A percentile compares a stretch with the other conserved stretches of the same genome.
These are phyloP conservation scores for Helogale parvula DNA, from an alignment of 2,113 vertebrate genomes.

Conservation along the genomic window DNA sequence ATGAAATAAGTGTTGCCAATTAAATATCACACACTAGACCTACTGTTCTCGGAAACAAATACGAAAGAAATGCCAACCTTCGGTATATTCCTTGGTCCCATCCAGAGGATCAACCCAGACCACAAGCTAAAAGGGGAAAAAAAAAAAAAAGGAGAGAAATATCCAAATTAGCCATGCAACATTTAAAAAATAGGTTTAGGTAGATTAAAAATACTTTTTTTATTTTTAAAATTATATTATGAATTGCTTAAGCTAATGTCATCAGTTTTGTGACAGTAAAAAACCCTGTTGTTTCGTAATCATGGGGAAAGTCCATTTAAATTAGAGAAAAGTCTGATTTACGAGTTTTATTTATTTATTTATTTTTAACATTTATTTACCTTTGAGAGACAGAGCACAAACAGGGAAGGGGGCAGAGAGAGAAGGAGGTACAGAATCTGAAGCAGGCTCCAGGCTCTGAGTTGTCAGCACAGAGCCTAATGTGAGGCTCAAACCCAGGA, in stretches of 20 bases:
- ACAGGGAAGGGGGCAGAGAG: no score
- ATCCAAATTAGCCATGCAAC: not conserved
- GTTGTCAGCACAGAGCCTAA: no score
- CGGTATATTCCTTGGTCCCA: constrained; percentile 98
- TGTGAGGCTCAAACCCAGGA: no score
- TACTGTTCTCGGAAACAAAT: not conserved
- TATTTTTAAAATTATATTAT: not conserved
- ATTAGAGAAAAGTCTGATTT: not conserved
- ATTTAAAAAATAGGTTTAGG: not conserved
- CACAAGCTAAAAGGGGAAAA: constrained; percentile 88
- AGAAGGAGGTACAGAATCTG: no score
- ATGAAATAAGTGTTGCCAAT: not conserved
- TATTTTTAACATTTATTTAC: no score
- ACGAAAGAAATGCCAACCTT: constrained; percentile 89
- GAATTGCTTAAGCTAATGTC: not conserved
- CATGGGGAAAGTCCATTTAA: not conserved
- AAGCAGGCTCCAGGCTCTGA: no score
- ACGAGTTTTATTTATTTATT: not conserved
- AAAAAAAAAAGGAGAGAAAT: not conserved
- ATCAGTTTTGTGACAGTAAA: not conserved
- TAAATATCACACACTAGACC: not conserved
- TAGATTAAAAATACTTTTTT: not conserved
- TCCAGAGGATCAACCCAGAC: constrained; percentile 99
- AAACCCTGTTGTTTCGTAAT: not conserved
- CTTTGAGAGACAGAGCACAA: no score